Conservation (phyloP, 1,140 invertebrate genomes). For the Rhyacophila brunnea region DNA sequence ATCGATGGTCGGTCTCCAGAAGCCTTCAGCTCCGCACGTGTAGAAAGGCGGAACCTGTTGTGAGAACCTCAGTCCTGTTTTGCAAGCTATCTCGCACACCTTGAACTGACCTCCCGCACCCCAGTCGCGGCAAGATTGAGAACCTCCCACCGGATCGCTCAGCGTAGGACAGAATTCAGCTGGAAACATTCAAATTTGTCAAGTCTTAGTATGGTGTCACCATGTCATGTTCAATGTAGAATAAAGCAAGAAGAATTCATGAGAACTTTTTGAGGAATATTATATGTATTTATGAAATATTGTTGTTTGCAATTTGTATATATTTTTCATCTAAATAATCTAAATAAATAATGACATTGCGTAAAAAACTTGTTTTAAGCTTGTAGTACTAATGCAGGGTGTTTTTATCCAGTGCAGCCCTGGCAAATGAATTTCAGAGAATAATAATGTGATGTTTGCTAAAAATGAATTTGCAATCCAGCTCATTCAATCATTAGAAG, state of each 20-base stretch:
- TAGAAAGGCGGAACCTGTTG: slow-evolving; percentile 91
- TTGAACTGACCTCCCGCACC: slow-evolving; percentile 94
- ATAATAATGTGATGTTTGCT: too few species aligned
- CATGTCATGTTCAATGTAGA: too few species aligned
- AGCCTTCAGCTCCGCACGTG: slow-evolving; percentile 93
- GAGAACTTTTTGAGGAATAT: neutral
- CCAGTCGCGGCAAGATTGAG: slow-evolving; percentile 92
- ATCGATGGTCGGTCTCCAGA: slow-evolving; percentile 86
- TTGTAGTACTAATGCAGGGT: too few species aligned
- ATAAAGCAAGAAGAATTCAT: neutral
- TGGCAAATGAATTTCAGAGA: too few species aligned
- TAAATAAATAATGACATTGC: too few species aligned
- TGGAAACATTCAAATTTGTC: slow-evolving; percentile 41
- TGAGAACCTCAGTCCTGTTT: slow-evolving; percentile 83
- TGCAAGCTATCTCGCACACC: slow-evolving; percentile 87
- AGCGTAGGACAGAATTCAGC: slow-evolving; percentile 88
- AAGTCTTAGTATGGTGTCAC: too few species aligned
- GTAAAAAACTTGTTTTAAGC: too few species aligned
- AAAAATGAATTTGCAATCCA: too few species aligned
- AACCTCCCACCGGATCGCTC: slow-evolving; percentile 84
- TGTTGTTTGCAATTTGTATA: too few species aligned
- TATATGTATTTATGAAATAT: neutral
- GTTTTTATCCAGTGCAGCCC: too few species aligned
- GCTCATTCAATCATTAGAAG: too few species aligned
- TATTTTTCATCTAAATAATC: too few species aligned